Percentiles rank a stretch among this genome's conserved stretches.
These are phyloP conservation scores for Apistogramma diplotaenia DNA, from an alignment of 2,113 vertebrate species.

Conservation along the genomic window DNA sequence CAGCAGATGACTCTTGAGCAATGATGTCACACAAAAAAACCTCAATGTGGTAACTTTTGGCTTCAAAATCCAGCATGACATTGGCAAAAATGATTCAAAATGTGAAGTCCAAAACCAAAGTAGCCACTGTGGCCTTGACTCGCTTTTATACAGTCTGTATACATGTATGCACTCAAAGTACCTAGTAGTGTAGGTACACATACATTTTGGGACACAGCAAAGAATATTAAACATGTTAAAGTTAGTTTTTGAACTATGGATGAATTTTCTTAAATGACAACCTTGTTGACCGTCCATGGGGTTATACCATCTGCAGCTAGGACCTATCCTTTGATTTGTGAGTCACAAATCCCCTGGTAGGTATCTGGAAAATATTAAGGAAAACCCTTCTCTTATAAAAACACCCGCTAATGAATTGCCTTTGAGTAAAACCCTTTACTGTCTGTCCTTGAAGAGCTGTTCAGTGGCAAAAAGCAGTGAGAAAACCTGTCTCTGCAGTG, in stretches of 20 bases:
- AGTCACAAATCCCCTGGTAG: neutral
- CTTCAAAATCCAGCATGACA: neutral
- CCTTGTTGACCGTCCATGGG: neutral
- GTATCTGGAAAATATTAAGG: neutral
- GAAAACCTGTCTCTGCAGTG: neutral
- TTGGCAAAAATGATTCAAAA: too few relatives aligned
- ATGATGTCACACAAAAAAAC: neutral
- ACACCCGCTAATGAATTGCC: neutral
- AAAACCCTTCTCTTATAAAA: neutral
- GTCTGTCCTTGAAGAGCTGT: neutral
- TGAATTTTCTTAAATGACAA: neutral
- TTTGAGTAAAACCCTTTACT: neutral
- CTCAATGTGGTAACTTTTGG: neutral
- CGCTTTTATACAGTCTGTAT: neutral
- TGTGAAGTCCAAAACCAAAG: neutral
- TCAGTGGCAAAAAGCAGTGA: neutral
- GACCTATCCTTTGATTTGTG: neutral
- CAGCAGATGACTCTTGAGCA: too few relatives aligned
- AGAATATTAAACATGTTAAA: neutral
- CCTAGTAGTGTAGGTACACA: rapidly evolving
- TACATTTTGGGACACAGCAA: neutral
- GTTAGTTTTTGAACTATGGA: neutral
- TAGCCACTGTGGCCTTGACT: neutral
- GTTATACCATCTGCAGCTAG: too few relatives aligned
- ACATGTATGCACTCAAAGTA: neutral